Evolutionary conservation across 2,113 vertebrate genomes (phyloP), one percentile per base, ranked within the genome.

Genomic region (Hirundichthys speculiger): DNA sequence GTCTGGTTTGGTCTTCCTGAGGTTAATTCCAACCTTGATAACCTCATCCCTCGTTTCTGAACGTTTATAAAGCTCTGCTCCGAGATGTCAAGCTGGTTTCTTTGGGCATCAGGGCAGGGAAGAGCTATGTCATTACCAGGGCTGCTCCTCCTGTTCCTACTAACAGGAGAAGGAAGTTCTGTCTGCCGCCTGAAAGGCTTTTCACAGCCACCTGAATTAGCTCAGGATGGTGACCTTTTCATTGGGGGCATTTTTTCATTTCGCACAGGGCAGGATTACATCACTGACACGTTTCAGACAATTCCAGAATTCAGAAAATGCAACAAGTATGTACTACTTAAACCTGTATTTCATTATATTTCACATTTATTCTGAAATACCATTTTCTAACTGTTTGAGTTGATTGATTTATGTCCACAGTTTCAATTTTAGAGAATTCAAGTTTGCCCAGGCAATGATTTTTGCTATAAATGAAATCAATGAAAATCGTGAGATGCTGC

Each of bases 221-320:
- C 74, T 18, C 73, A 79, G 63, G 82, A 90, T 62, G 92, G 92
- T 4, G 82, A 93, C 52, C 39, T 93, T 22, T 27, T 90, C 24
- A 90, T 93, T 2, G 92, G 92, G 58, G 92, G 91, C 65, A 90
- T 93, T 69, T 93, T 93, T 80, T 93, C 92, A 46, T 93, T 93
- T 69, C 89, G 86, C 48, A 93, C 91, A 21, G 72, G 77, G 41
- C 91, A 92, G 64, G 78, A 90, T 45, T 77, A 86, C 52, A 65
- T 83, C n/a, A 54, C 50, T 41, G 68, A 92, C 58, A 78, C 82
- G 49, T 94, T 91, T 79, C 61, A 83, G 62, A 77, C 22, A 34
- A 64, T 89, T 64, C 93, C 92, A 56, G 54, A 74, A 63, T 43
- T 67, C 25, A 69, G 89, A 10, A 82, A 81, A 82, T 94, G 92